Evolutionary conservation across 2,888 invertebrate species (phyloP).

Genomic region (Sisyra nigra): DNA sequence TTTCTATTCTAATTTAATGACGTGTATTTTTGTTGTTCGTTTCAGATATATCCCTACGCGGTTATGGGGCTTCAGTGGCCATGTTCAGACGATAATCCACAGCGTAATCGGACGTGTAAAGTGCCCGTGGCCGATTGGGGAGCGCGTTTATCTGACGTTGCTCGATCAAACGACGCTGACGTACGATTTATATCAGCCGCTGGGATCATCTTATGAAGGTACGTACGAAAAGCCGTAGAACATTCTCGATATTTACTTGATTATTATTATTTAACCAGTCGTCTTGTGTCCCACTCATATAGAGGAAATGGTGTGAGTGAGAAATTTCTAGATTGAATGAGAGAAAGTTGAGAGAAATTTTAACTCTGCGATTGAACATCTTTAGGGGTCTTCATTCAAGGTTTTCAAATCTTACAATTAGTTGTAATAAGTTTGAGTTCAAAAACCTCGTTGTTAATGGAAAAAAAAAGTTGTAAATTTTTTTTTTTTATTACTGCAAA

Average conservation of each 20-base stretch:
- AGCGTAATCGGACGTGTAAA: constrained; percentile 74
- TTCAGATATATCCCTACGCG: constrained; percentile 76
- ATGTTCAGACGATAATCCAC: constrained; percentile 85
- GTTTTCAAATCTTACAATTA: no score
- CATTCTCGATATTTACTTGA: background rate
- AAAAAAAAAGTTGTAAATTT: no score
- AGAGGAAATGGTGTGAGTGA: no score
- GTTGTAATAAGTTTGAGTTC: no score
- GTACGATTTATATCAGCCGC: constrained; percentile 81
- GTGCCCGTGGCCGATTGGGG: constrained; percentile 79
- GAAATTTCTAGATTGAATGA: no score
- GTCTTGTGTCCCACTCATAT: no score
- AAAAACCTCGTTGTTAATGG: no score
- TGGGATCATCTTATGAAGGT: constrained; percentile 56
- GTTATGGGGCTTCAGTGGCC: constrained; percentile 91
- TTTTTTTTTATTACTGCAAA: no score
- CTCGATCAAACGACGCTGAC: constrained; percentile 79
- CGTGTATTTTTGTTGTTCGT: constrained; percentile 14
- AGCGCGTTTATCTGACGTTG: constrained; percentile 57
- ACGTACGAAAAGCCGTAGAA: constrained; percentile 2
- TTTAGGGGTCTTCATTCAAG: no score
- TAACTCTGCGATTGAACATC: no score
- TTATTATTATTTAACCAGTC: background rate
- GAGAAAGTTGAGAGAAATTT: no score
- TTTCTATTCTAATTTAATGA: background rate